Percentiles rank a stretch among this genome's conserved stretches.
Conservation (phyloP, 2,797 vertebrate genomes). For the Synaphobranchus kaupii region DNA sequence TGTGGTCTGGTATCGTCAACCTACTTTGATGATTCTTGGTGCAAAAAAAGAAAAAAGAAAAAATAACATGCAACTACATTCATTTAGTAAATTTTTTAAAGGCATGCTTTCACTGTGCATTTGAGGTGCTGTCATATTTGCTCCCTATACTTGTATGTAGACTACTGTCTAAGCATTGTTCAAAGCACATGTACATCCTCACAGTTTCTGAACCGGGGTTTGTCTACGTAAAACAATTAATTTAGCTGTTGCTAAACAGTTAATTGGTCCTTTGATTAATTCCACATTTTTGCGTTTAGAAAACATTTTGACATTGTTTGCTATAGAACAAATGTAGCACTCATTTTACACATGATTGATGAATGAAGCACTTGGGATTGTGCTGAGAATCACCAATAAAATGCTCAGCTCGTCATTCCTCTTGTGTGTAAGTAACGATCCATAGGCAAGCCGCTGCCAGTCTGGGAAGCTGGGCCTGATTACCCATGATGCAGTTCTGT, state of each 20-base stretch:
- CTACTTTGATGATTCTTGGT: background rate
- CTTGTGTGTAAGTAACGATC: background rate
- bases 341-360: background rate
- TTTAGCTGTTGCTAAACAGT: background rate
- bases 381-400: background rate
- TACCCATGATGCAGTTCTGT: slow-evolving; percentile 27
- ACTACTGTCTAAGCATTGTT: background rate
- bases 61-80: too few species aligned
- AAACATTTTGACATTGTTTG: background rate
- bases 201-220: background rate
- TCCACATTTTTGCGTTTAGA: background rate
- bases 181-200: background rate
- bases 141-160: background rate
- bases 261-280: background rate
- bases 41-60: background rate
- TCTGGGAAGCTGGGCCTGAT: slow-evolving; percentile 23
- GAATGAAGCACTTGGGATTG: background rate
- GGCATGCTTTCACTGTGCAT: too few species aligned
- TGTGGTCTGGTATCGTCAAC: background rate
- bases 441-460: background rate
- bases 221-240: too few species aligned
- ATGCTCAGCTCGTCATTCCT: background rate
- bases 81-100: too few species aligned
- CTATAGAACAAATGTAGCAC: background rate
- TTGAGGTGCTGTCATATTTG: background rate